Evolutionary conservation across 23 tunicate genomes (phyloP).

Genomic region (Corella eumyota): DNA sequence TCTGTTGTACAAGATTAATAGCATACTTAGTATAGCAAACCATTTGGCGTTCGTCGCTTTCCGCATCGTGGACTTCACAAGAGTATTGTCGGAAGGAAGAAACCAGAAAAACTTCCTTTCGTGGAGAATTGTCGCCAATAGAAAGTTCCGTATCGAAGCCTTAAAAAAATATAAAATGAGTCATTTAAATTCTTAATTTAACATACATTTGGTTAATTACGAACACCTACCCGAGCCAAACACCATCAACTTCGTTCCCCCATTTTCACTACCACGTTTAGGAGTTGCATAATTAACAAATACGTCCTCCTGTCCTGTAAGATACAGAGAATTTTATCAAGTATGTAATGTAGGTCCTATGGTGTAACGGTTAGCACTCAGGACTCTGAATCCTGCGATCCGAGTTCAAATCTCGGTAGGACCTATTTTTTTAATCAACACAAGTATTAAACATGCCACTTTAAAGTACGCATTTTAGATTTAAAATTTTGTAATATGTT

Average conservation of each 20-base stretch:
- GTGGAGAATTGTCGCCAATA: not conserved
- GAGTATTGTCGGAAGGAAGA: conserved; percentile 1
- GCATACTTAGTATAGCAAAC: conserved; percentile 38
- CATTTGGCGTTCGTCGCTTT: conserved; percentile 19
- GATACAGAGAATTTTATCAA: too few relatives aligned
- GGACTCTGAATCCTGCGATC: too few relatives aligned
- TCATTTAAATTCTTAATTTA: not conserved
- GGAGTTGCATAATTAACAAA: not conserved
- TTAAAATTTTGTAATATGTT: too few relatives aligned
- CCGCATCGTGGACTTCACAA: conserved; percentile 34
- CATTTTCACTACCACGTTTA: not conserved
- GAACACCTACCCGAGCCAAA: conserved; percentile 5
- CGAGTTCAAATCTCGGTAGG: too few relatives aligned
- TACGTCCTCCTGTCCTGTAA: not conserved
- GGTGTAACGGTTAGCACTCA: too few relatives aligned
- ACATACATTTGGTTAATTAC: not conserved
- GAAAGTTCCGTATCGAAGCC: not conserved
- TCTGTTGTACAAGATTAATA: too few relatives aligned
- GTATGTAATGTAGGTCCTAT: too few relatives aligned
- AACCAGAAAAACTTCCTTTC: conserved; percentile 8
- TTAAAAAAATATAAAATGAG: not conserved
- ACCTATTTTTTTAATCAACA: too few relatives aligned
- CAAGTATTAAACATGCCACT: too few relatives aligned
- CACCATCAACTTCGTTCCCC: not conserved
- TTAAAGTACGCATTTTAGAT: too few relatives aligned